These are phyloP conservation scores for Notamacropus eugenii DNA, from an alignment of 2,797 vertebrate species.

Conservation along the genomic window DNA sequence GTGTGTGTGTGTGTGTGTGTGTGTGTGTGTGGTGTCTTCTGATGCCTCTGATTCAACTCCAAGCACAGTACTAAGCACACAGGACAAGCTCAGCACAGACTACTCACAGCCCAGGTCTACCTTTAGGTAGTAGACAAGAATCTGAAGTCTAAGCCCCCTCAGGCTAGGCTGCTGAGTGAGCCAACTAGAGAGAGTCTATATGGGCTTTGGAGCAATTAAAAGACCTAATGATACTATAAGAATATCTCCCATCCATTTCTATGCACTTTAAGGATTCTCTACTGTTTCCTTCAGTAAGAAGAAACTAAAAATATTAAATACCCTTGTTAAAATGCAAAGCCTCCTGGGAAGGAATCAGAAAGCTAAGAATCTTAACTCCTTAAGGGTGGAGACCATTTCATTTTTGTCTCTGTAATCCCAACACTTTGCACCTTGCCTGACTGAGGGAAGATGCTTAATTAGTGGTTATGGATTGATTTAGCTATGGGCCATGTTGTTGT, in stretches of 20 bases:
- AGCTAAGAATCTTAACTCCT: background rate
- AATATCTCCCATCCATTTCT: background rate
- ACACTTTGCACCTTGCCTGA: background rate
- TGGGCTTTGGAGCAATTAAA: background rate
- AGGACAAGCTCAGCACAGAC: background rate
- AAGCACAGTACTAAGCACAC: background rate
- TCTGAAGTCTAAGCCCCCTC: background rate
- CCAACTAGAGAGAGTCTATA: background rate
- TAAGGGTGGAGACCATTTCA: background rate
- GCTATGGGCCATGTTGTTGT: background rate
- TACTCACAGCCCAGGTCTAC: background rate
- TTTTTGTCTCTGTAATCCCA: background rate
- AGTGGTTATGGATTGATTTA: background rate
- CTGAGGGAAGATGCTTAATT: background rate
- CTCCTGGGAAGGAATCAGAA: background rate
- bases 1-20: background rate
- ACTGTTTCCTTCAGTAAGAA: background rate
- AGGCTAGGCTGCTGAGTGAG: background rate
- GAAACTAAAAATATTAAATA: background rate
- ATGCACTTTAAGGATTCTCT: background rate
- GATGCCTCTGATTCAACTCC: background rate
- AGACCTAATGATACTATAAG: background rate
- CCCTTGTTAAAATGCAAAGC: background rate
- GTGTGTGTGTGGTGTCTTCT: background rate
- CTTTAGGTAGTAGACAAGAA: background rate